A percentile compares a stretch with the other conserved stretches of the same genome.
Conservation (phyloP, 2,797 vertebrate species). For the Morelia viridis region DNA sequence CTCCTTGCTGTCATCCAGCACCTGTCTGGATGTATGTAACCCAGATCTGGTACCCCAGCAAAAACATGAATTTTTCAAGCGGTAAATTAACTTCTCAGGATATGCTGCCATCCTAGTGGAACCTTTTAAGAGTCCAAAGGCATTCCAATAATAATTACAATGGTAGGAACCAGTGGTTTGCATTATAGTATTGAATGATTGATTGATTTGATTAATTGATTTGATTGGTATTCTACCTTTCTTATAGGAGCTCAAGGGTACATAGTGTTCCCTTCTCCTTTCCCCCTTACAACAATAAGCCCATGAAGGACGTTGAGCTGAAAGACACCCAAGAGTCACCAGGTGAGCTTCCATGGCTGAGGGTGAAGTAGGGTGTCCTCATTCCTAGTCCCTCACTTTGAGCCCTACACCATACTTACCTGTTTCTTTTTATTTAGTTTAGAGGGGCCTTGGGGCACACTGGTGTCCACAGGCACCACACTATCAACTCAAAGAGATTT, state of each 20-base stretch:
- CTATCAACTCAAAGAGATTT: background rate
- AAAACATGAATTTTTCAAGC: background rate
- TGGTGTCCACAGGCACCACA: background rate
- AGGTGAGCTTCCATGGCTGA: background rate
- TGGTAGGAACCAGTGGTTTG: background rate
- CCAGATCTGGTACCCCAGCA: background rate
- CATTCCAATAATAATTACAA: background rate
- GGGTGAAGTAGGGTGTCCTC: background rate
- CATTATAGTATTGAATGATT: background rate
- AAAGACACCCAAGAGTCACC: background rate
- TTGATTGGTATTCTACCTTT: background rate
- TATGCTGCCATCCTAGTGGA: background rate
- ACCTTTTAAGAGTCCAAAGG: background rate
- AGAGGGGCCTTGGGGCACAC: background rate
- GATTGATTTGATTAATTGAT: background rate
- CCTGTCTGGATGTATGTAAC: background rate
- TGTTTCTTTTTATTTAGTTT: background rate
- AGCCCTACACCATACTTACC: background rate
- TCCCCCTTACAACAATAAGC: background rate
- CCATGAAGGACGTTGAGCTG: background rate
- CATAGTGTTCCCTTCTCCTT: background rate
- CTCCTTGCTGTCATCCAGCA: background rate
- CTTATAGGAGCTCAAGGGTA: background rate
- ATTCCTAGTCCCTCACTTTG: background rate
- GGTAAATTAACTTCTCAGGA: background rate